Conservation (phyloP, 1,140 invertebrate species). For the Carposina sasakii region DNA sequence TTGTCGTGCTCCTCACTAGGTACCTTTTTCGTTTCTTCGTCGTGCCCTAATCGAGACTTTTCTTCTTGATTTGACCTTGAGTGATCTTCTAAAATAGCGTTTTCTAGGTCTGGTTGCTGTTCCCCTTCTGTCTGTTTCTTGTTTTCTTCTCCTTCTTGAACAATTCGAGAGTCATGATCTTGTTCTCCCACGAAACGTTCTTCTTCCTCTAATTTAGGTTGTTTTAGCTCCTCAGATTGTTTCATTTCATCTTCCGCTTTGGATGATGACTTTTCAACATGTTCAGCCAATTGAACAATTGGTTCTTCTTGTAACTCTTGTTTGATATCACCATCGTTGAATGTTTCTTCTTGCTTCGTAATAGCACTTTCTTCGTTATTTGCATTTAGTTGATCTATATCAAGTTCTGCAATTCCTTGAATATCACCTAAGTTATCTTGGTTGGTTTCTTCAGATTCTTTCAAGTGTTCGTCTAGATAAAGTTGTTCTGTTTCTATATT, state of each 20-base stretch:
- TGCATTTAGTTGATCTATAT: no score
- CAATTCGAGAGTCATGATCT: no score
- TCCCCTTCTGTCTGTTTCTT: slow-evolving; percentile 22
- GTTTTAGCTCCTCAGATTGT: not conserved
- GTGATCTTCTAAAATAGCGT: no score
- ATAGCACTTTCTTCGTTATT: no score
- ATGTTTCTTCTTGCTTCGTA: not conserved
- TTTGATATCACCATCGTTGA: not conserved
- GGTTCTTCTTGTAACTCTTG: no score
- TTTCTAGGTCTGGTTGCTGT: no score
- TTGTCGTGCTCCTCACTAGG: no score
- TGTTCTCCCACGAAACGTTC: slow-evolving; percentile 9
- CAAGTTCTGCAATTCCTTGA: no score
- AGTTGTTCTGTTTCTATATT: not conserved
- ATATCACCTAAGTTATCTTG: not conserved
- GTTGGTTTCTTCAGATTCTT: not conserved
- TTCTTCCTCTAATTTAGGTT: slow-evolving; percentile 13
- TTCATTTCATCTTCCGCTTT: slow-evolving; percentile 4
- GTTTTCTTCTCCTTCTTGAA: slow-evolving; percentile 20
- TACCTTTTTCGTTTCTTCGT: no score
- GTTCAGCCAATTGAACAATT: not conserved
- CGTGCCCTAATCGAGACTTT: no score
- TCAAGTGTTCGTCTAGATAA: not conserved
- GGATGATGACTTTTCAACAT: slow-evolving; percentile 10
- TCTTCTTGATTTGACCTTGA: no score